Base-by-base conservation (phyloP, 1,140 invertebrate genomes). In the Sitophilus oryzae region DNA sequence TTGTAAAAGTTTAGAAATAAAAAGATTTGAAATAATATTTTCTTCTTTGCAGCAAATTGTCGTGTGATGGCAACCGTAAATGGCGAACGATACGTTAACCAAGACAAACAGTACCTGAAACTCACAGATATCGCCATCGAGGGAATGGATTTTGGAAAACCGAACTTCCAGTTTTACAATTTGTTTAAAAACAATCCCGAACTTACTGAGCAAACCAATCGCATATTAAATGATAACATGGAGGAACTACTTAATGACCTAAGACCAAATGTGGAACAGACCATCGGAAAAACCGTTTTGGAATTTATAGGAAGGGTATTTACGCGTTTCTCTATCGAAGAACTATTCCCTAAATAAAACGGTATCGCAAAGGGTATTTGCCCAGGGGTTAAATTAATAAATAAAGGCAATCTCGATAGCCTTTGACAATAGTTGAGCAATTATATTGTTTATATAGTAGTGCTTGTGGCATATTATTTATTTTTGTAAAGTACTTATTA, bases 121-220 rank as follows among this genome's bases (percentile, higher is more conserved):
- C 40, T 60, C 4, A 38, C 22, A 10, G 48, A 46, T 3, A 51
- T 40, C 8, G 46, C 36, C 8, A 46, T 57, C 30, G 55, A 57
- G 6, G 43, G 47, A 14, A 57, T 57, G 1, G 42, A 57, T 20
- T 57, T 57, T 34, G 55, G 55, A 38, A 44, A 57, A 30, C 55
- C 47, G 1, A 20, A 57, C 9, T 57, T 57, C 19, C 11, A 23
- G 20, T 57, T 57, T 30, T 36, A 37, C 42, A 23, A 57, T 15
- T 22, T 57, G 19, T 57, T 57, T 23, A 35, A 16, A 22, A 57
- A 57, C 25, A 57, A 57, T 42, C 55, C 55, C 2, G 55, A 57
- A 22, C 43, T 57, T 6, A 73, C 58, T 72, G 63, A 59, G n/a
- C 62, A 64, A 53, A 64, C 62, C 9, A 64, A 64, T 20, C 54